Conservation (phyloP, 1,140 invertebrate genomes). For the Drosophila sturtevanti region DNA sequence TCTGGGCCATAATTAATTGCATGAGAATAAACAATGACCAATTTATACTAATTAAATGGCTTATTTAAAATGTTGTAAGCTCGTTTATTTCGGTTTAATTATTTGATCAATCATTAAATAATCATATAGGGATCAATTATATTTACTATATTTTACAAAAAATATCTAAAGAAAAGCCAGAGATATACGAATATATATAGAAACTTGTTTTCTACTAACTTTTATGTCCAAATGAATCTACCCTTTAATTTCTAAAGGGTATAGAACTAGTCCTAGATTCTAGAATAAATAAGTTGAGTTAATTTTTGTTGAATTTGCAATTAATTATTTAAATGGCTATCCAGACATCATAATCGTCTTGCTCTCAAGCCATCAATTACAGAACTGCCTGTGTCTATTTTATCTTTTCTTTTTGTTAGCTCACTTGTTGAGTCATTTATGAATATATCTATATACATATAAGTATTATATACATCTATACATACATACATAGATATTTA, state of each 20-base stretch:
- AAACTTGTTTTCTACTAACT: no score
- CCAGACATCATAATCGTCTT: neutral
- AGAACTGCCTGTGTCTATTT: neutral
- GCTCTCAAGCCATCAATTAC: neutral
- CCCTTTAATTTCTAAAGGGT: no score
- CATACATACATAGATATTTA: neutral
- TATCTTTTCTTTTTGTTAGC: neutral
- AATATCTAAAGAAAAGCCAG: no score
- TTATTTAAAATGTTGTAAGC: neutral
- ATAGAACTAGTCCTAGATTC: no score
- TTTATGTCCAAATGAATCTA: no score
- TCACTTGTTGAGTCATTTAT: constrained; percentile 1
- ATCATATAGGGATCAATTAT: no score
- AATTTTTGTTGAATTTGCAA: neutral
- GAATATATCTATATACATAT: neutral
- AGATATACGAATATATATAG: no score
- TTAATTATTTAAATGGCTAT: neutral
- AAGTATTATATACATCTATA: neutral
- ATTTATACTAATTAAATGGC: neutral
- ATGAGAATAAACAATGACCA: neutral
- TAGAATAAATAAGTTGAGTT: no score
- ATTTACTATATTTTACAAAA: no score
- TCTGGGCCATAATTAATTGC: no score
- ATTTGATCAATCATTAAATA: no score
- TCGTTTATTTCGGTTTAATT: neutral